phyloP scores from a whole-genome alignment of 2,888 invertebrate species.

The Athalia circularis region DNA sequence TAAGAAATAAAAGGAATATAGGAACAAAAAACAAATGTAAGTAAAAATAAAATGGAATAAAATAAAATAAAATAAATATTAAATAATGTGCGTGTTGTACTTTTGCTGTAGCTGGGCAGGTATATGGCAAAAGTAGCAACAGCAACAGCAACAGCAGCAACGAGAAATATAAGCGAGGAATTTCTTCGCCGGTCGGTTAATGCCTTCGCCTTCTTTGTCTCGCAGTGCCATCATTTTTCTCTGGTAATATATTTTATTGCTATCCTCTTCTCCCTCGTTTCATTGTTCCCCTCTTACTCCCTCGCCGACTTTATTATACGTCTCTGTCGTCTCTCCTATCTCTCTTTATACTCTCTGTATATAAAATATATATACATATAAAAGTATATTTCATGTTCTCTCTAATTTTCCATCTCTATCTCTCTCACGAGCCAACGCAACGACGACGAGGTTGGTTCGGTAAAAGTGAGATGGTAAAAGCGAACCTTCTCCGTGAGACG shows the following conservation, averaged over 20 bases:
- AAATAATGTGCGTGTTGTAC: neutral
- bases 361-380: conserved; percentile 5
- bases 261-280: conserved; percentile 49
- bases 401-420: conserved; percentile 22
- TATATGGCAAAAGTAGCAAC: neutral
- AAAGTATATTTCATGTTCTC: too few species aligned
- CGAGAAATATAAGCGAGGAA: conserved; percentile 28
- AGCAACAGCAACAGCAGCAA: neutral
- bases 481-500: conserved; percentile 52
- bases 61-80: conserved; percentile 6
- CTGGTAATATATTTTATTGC: conserved; percentile 71
- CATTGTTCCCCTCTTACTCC: conserved; percentile 52
- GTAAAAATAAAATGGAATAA: neutral
- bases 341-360: conserved; percentile 13
- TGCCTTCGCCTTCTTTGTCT: conserved; percentile 37
- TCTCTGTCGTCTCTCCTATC: conserved; percentile 31
- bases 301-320: conserved; percentile 50
- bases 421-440: conserved; percentile 46
- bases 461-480: conserved; percentile 28
- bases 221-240: conserved; percentile 24
- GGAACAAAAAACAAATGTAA: neutral
- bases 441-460: neutral
- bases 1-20: conserved; percentile 8
- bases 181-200: conserved; percentile 38
- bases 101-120: too few species aligned